These are phyloP conservation scores for Podarcis muralis DNA, from an alignment of 2,113 vertebrate species.

Conservation along the genomic window DNA sequence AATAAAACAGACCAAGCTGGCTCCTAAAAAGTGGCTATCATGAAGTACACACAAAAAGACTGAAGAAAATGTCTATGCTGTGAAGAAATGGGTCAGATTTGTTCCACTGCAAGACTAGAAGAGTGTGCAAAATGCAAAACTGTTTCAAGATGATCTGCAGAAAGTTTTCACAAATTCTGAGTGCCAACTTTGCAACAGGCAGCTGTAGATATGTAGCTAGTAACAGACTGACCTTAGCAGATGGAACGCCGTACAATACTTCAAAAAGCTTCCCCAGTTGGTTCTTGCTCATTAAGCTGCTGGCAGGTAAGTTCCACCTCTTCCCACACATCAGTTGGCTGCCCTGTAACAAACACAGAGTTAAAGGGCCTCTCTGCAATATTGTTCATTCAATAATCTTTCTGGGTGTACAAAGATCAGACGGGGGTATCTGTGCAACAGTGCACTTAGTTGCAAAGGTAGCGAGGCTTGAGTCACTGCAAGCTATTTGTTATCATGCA, in stretches of 20 bases:
- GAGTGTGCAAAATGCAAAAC: neutral
- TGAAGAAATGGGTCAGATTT: neutral
- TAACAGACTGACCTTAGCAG: neutral
- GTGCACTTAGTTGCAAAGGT: neutral
- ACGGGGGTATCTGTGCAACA: neutral
- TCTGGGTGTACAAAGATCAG: neutral
- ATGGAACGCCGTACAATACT: neutral
- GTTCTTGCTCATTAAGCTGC: neutral
- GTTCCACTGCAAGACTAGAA: neutral
- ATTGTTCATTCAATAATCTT: neutral
- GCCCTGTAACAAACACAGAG: neutral
- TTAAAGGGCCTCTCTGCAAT: neutral
- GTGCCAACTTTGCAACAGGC: neutral
- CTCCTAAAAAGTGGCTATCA: neutral
- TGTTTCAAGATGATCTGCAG: neutral
- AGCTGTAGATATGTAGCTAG: neutral
- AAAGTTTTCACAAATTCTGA: neutral
- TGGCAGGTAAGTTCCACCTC: neutral
- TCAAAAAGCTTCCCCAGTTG: neutral
- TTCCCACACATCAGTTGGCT: neutral
- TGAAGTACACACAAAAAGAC: accelerated
- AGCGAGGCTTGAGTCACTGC: neutral
- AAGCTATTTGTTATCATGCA: neutral
- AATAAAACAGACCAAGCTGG: neutral
- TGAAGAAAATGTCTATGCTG: neutral